These are phyloP conservation scores for Riparia riparia DNA, from an alignment of 2,113 vertebrate genomes.

Conservation along the genomic window DNA sequence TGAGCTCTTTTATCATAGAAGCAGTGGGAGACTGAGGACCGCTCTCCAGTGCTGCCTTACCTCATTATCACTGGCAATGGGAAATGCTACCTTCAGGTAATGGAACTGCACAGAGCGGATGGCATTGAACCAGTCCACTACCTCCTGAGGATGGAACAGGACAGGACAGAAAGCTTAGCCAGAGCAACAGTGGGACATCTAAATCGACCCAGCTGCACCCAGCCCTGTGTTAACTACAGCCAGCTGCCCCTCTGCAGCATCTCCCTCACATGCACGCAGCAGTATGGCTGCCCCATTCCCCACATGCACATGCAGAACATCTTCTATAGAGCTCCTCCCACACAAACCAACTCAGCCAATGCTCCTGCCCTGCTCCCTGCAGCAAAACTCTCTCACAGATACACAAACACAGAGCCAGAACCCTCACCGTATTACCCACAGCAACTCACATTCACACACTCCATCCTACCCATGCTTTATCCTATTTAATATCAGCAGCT, in stretches of 20 bases:
- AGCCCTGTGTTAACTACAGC: not conserved
- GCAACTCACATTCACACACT: not conserved
- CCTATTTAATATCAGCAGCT: not conserved
- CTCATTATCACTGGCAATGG: constrained; percentile 85
- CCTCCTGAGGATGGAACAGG: constrained; percentile 74
- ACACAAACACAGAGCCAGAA: not conserved
- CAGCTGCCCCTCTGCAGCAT: not conserved
- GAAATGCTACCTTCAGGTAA: constrained; percentile 91
- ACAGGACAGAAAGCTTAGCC: not conserved
- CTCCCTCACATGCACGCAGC: not conserved
- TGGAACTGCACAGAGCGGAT: constrained; percentile 89
- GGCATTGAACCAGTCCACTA: constrained; percentile 91
- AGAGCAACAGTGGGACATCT: not conserved
- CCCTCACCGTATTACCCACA: not conserved
- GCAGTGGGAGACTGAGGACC: not conserved
- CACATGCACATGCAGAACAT: not conserved
- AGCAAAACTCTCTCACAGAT: not conserved
- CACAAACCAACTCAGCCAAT: not conserved
- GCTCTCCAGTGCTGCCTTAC: constrained; percentile 53
- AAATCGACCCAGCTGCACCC: not conserved
- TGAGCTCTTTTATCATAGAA: not conserved
- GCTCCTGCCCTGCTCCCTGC: not conserved
- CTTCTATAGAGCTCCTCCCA: not conserved
- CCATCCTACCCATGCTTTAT: not conserved
- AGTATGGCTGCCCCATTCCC: not conserved